Evolutionary conservation across 2,797 vertebrate species (phyloP).

Genomic region (Apogon hyalosoma): DNA sequence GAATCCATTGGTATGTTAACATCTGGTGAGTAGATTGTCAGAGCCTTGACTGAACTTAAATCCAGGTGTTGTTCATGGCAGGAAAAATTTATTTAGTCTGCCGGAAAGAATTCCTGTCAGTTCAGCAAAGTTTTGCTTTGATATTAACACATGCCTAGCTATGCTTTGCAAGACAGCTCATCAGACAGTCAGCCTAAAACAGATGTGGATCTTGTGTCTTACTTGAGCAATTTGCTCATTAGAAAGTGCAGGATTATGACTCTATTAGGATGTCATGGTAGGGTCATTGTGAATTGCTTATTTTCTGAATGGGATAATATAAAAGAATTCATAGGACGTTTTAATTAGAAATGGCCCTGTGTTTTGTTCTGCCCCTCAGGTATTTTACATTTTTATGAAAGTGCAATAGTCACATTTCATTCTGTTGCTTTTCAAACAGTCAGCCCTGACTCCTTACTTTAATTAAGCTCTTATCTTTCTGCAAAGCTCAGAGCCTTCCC

Average conservation of each 20-base stretch:
- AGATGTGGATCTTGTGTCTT: slow-evolving; percentile 19
- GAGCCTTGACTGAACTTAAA: slow-evolving; percentile 31
- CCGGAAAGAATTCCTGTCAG: slow-evolving; percentile 3
- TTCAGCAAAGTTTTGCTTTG: not conserved
- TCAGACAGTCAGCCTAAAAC: not conserved
- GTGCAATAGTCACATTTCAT: slow-evolving; percentile 42
- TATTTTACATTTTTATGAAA: slow-evolving; percentile 77
- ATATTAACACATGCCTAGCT: not conserved
- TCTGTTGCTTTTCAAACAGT: slow-evolving; percentile 51
- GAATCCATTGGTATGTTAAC: slow-evolving; percentile 42
- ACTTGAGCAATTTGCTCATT: slow-evolving; percentile 40
- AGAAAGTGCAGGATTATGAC: slow-evolving; percentile 13
- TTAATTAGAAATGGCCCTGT: slow-evolving; percentile 65
- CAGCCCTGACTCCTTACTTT: slow-evolving; percentile 71
- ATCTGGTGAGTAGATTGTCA: slow-evolving; percentile 50
- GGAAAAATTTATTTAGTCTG: slow-evolving; percentile 9
- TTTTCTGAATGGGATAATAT: slow-evolving; percentile 56
- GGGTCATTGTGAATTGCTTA: slow-evolving; percentile 40
- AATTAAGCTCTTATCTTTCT: slow-evolving; percentile 78
- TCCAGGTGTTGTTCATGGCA: slow-evolving; percentile 39
- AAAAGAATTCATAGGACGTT: slow-evolving; percentile 49
- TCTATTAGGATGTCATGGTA: slow-evolving; percentile 27
- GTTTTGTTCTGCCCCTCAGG: slow-evolving; percentile 62
- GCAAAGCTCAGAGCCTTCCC: slow-evolving; percentile 59
- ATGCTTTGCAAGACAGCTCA: not conserved